A percentile compares a stretch with the other conserved stretches of the same genome.
phyloP scores from a whole-genome alignment of 2,888 invertebrate genomes.

The Merodon equestris region DNA sequence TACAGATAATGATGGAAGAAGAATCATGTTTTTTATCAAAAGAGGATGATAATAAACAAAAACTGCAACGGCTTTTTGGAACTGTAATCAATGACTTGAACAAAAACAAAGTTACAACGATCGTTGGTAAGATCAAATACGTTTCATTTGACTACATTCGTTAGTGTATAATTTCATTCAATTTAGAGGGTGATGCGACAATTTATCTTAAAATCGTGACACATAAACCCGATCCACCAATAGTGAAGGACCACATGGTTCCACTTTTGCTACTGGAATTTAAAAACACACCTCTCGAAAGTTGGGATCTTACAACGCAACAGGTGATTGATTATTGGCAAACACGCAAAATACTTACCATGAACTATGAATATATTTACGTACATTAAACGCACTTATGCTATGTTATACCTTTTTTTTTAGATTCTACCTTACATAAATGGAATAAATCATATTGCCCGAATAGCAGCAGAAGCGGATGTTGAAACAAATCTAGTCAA shows the following conservation, averaged over 20 bases:
- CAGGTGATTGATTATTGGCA: conserved; percentile 86
- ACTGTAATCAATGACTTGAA: conserved; percentile 91
- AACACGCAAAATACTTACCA: too few species aligned
- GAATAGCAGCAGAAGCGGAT: conserved; percentile 93
- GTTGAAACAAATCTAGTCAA: conserved; percentile 96
- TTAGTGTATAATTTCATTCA: neutral
- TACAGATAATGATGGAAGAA: conserved; percentile 89
- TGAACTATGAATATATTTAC: too few species aligned
- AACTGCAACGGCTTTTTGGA: conserved; percentile 87
- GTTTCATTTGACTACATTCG: neutral
- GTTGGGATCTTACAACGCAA: conserved; percentile 96
- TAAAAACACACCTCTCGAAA: conserved; percentile 83
- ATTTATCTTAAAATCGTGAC: conserved; percentile 93
- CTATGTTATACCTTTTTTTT: too few species aligned
- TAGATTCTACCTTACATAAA: conserved; percentile 88
- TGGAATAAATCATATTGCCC: conserved; percentile 94
- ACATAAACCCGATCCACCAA: conserved; percentile 88
- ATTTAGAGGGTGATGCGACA: conserved; percentile 90
- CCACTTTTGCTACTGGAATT: conserved; percentile 87
- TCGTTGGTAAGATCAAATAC: conserved; percentile 81
- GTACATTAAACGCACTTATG: too few species aligned
- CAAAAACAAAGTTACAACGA: conserved; percentile 87
- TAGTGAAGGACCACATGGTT: conserved; percentile 93
- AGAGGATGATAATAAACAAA: conserved; percentile 82
- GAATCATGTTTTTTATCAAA: conserved; percentile 91